Conservation (phyloP, 92 coral and sea anemone genomes). For the Chrysogorgia sp. region DNA sequence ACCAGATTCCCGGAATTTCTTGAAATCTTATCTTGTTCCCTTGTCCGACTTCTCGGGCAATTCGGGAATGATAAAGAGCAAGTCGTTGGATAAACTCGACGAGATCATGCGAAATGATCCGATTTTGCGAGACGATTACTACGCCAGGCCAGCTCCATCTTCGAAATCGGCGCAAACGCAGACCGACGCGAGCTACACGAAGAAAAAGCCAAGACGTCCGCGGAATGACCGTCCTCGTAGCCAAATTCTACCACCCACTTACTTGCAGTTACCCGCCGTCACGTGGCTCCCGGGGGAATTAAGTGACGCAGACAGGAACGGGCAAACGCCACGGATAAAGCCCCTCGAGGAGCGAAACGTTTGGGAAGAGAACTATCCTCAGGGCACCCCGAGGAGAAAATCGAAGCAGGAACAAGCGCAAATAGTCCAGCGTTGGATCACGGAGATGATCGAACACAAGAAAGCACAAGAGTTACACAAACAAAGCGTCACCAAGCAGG, state of each 20-base stretch:
- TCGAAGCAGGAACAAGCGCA: slow-evolving; percentile 43
- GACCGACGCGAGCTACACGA: slow-evolving; percentile 9
- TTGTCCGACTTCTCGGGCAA: slow-evolving; percentile 40
- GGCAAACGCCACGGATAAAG: not conserved
- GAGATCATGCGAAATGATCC: slow-evolving; percentile 45
- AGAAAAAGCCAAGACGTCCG: slow-evolving; percentile 31
- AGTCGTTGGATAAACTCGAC: slow-evolving; percentile 40
- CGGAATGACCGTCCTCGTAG: slow-evolving; percentile 47
- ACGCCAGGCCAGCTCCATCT: not conserved
- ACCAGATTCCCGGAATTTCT: slow-evolving; percentile 20
- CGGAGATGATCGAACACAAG: slow-evolving; percentile 34
- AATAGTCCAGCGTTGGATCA: slow-evolving; percentile 39
- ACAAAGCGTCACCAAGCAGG: not conserved
- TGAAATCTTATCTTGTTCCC: slow-evolving; percentile 19
- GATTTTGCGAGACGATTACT: slow-evolving; percentile 34
- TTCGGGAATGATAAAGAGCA: slow-evolving; percentile 42
- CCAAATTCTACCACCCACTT: slow-evolving; percentile 42
- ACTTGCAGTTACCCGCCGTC: slow-evolving; percentile 35
- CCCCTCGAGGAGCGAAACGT: slow-evolving; percentile 6
- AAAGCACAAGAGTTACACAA: slow-evolving; percentile 26
- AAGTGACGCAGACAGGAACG: not conserved
- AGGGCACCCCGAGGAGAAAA: slow-evolving; percentile 12
- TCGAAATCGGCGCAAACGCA: slow-evolving; percentile 36
- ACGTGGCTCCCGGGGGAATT: slow-evolving; percentile 34
- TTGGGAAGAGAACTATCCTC: slow-evolving; percentile 10